Percentiles rank a stretch among this genome's conserved stretches.
Conservation (phyloP, 2,888 invertebrate species). For the Pseudoips prasinana region DNA sequence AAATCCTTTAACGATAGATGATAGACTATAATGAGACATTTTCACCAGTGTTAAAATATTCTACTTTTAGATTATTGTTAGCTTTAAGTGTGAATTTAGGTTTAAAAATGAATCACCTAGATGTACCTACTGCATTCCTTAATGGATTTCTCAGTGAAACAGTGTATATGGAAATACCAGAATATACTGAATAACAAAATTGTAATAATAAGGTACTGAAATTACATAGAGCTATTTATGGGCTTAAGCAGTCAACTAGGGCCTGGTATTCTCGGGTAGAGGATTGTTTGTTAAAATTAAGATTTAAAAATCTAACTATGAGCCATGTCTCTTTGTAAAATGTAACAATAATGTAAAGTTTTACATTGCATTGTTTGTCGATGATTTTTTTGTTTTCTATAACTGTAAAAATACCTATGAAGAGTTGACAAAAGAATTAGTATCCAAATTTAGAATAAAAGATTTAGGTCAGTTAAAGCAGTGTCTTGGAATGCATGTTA, state of each 20-base stretch:
- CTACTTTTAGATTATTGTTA: constrained; percentile 5
- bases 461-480: constrained; percentile 10
- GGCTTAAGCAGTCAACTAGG: constrained; percentile 4
- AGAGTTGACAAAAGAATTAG: constrained; percentile 1
- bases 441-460: constrained; percentile 6
- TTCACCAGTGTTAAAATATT: constrained; percentile 5
- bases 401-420: constrained; percentile 6
- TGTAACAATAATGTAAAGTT: neutral
- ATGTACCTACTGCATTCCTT: constrained; percentile 4
- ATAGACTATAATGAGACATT: constrained; percentile 10
- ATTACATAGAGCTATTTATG: constrained; percentile 6
- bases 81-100: constrained; percentile 4
- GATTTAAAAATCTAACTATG: constrained; percentile 5
- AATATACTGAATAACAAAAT: constrained; percentile 5
- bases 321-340: constrained; percentile 9
- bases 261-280: constrained; percentile 7
- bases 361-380: constrained; percentile 8
- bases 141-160: constrained; percentile 7
- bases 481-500: constrained; percentile 9
- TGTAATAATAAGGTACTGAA: constrained; percentile 5
- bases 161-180: constrained; percentile 8
- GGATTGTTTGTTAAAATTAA: constrained; percentile 3
- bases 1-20: constrained; percentile 1
- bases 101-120: constrained; percentile 1
- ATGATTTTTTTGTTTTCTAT: constrained; percentile 15